Conservation (phyloP, 1,140 invertebrate genomes). For the Harlomillsia oculata region DNA sequence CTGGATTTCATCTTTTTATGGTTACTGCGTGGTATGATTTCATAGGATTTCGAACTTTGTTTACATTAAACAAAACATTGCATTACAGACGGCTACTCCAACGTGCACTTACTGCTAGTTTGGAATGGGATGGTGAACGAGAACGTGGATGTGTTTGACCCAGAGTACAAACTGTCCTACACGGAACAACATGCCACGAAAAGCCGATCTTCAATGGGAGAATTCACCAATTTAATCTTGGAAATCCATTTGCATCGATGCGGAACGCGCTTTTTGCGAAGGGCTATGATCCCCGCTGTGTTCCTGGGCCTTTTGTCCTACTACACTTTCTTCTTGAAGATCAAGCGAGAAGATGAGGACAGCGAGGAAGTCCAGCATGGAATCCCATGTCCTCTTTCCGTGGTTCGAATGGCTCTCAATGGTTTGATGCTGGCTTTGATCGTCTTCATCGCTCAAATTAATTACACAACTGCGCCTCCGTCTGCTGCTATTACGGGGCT, state of each 20-base stretch:
- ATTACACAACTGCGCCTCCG: constrained; percentile 3
- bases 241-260: constrained; percentile 18
- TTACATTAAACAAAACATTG: background rate
- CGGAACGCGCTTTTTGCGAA: constrained; percentile 9
- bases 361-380: background rate
- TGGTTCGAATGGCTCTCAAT: constrained; percentile 17
- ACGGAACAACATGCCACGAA: constrained; percentile 10
- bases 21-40: background rate
- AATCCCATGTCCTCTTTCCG: background rate
- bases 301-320: constrained; percentile 17
- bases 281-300: constrained; percentile 18
- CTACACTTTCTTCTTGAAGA: constrained; percentile 17
- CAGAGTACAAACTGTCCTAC: constrained; percentile 11
- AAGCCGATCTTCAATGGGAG: constrained; percentile 6
- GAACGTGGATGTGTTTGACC: constrained; percentile 14
- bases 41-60: background rate
- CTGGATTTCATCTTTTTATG: background rate
- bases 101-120: constrained; percentile 18
- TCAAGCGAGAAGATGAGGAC: background rate
- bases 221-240: constrained; percentile 7
- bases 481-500: constrained; percentile 18
- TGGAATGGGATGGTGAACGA: constrained; percentile 26
- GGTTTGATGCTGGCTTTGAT: constrained; percentile 10
- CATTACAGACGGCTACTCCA: constrained; percentile 17
- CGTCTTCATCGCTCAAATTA: constrained; percentile 15